These are phyloP conservation scores for Channa maculata DNA, from an alignment of 2,113 vertebrate genomes.

Conservation along the genomic window DNA sequence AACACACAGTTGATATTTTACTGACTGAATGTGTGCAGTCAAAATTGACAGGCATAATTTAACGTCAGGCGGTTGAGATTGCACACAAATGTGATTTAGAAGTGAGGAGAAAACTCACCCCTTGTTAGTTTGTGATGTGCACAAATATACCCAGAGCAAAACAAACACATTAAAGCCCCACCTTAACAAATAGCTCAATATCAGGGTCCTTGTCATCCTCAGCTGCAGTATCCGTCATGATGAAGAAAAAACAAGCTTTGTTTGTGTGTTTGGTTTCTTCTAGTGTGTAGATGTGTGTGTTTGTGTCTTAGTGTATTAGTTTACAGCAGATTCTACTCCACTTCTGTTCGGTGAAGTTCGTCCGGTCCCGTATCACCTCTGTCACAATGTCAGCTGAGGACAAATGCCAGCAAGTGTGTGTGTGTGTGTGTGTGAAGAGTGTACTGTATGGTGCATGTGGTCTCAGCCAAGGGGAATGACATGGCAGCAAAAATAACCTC, in stretches of 20 bases:
- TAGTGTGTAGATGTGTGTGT: conserved; percentile 32
- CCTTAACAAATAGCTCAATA: conserved; percentile 81
- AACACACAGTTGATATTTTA: not conserved
- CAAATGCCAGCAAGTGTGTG: conserved; percentile 26
- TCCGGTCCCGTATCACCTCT: conserved; percentile 58
- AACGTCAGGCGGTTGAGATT: not conserved
- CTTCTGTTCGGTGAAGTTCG: conserved; percentile 42
- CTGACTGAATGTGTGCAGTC: not conserved
- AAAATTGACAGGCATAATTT: not conserved
- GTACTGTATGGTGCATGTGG: conserved; percentile 48
- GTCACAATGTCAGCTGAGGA: conserved; percentile 60
- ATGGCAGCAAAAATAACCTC: conserved; percentile 66
- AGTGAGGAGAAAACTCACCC: not conserved
- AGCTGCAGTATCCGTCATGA: conserved; percentile 67
- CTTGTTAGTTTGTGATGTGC: not conserved
- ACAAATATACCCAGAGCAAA: not conserved
- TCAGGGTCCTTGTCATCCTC: conserved; percentile 80
- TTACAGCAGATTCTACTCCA: conserved; percentile 50
- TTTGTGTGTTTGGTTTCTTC: conserved; percentile 26
- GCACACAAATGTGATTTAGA: not conserved
- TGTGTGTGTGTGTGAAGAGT: conserved; percentile 16
- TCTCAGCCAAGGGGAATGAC: conserved; percentile 37
- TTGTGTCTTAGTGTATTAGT: conserved; percentile 29
- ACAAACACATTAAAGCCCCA: conserved; percentile 48
- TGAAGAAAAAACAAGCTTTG: conserved; percentile 28